Conservation (phyloP, 2,113 vertebrate genomes). For the Rhinopomastus cyanomelas region DNA sequence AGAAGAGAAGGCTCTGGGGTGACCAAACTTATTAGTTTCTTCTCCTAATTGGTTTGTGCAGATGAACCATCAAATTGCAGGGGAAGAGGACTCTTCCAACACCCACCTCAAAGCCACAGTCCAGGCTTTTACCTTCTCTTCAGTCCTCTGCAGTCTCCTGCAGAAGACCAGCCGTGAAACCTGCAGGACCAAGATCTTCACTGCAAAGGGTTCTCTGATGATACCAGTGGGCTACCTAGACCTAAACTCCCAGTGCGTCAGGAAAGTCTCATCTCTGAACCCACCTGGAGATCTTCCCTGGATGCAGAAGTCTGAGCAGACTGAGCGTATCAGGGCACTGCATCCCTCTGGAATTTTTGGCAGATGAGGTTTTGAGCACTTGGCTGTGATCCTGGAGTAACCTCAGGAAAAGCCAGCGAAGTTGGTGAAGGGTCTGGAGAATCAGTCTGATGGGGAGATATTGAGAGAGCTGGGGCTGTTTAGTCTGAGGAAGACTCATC, state of each 20-base stretch:
- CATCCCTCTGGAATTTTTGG: neutral
- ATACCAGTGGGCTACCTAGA: too few species aligned
- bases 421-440: too few species aligned
- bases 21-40: neutral
- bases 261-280: neutral
- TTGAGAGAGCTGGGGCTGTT: too few species aligned
- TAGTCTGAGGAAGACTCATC: too few species aligned
- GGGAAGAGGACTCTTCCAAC: neutral
- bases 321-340: neutral
- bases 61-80: neutral
- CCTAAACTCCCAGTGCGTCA: rapidly evolving
- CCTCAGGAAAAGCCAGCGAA: too few species aligned
- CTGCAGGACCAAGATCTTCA: neutral
- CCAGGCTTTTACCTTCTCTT: neutral
- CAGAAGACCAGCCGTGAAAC: neutral
- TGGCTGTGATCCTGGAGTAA: slow-evolving; percentile 32
- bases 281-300: rapidly evolving
- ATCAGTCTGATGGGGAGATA: too few species aligned
- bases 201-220: neutral
- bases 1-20: too few species aligned
- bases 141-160: neutral
- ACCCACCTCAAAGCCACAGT: neutral
- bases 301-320: neutral
- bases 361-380: neutral
- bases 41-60: neutral